These are phyloP conservation scores for Agriopis marginaria DNA, from an alignment of 2,888 invertebrate genomes.

Conservation along the genomic window DNA sequence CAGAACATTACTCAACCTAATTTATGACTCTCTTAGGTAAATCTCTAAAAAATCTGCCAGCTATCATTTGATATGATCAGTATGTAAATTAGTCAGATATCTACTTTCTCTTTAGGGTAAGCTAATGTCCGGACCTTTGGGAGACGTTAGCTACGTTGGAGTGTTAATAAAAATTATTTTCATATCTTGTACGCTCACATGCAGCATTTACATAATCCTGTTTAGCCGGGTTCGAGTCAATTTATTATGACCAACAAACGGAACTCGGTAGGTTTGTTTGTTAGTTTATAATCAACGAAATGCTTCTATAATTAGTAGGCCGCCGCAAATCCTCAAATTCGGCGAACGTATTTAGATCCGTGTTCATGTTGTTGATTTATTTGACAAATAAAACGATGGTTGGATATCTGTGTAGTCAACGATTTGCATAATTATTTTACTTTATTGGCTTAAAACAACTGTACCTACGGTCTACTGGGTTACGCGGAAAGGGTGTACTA, in stretches of 20 bases:
- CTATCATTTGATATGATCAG: not conserved
- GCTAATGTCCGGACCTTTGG: slow-evolving; percentile 6
- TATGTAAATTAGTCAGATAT: not conserved
- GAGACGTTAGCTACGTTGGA: slow-evolving; percentile 8
- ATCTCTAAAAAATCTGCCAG: slow-evolving; percentile 1
- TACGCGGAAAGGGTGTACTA: too few species aligned
- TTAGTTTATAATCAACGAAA: slow-evolving; percentile 29
- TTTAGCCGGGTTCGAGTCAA: slow-evolving; percentile 22
- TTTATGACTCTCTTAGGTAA: not conserved
- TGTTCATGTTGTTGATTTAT: slow-evolving; percentile 13
- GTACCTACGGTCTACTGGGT: not conserved
- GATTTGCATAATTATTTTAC: slow-evolving; percentile 13
- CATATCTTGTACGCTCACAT: slow-evolving; percentile 29
- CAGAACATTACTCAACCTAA: not conserved
- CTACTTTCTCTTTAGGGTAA: slow-evolving; percentile 7
- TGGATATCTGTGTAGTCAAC: slow-evolving; percentile 8
- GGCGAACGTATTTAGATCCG: slow-evolving; percentile 6
- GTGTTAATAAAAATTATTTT: slow-evolving; percentile 30
- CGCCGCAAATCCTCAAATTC: slow-evolving; percentile 12
- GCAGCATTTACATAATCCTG: slow-evolving; percentile 32
- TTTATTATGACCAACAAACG: slow-evolving; percentile 31
- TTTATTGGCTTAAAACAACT: not conserved
- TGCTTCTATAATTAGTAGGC: slow-evolving; percentile 20
- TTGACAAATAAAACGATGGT: slow-evolving; percentile 14
- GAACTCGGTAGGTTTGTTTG: slow-evolving; percentile 31